Conservation (phyloP, 2,797 vertebrate genomes). For the Malurus splendens region DNA sequence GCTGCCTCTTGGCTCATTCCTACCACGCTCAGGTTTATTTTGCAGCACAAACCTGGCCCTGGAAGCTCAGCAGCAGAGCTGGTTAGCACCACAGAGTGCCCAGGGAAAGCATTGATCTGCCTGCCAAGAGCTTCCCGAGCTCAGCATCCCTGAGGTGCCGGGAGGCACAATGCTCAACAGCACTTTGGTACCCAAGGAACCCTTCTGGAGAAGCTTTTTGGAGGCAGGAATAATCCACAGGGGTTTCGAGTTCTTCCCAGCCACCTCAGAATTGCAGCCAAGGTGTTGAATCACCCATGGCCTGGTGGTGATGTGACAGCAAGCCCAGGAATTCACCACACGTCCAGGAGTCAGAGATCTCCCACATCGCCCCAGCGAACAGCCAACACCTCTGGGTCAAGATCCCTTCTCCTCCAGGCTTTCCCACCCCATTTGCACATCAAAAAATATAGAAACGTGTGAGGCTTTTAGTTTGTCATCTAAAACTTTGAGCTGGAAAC, state of each 20-base stretch:
- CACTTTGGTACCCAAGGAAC: background rate
- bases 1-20: fast-evolving
- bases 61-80: background rate
- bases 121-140: background rate
- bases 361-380: fast-evolving
- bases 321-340: background rate
- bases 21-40: background rate
- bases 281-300: background rate
- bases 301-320: background rate
- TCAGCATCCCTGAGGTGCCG: background rate
- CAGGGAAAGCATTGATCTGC: background rate
- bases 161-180: background rate
- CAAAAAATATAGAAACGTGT: too few relatives aligned
- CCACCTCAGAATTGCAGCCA: background rate
- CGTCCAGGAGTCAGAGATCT: background rate
- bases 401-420: fast-evolving
- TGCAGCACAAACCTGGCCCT: background rate
- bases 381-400: background rate
- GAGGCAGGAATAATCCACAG: background rate
- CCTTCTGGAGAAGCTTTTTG: background rate
- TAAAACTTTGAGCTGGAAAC: too few relatives aligned
- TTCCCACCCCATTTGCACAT: background rate
- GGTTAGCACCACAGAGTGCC: background rate
- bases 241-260: background rate
- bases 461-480: too few relatives aligned